Percentiles rank a stretch among this genome's conserved stretches.
Evolutionary conservation across 1,140 invertebrate species (phyloP).

Genomic region (Akabosia matsudoensis): DNA sequence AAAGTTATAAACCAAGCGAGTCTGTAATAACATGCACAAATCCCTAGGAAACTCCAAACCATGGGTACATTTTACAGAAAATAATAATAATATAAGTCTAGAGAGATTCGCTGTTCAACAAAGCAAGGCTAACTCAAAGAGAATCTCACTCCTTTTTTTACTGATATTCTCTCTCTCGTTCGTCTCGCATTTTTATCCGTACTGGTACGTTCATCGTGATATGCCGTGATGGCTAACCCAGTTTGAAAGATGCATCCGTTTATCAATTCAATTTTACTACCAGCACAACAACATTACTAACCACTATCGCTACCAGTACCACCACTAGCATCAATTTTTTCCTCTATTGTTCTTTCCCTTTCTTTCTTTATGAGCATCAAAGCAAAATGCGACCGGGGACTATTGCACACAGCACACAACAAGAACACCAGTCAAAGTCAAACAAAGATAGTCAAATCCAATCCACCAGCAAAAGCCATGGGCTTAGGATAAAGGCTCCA

Average conservation of each 20-base stretch:
- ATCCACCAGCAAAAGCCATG: neutral
- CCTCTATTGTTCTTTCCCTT: neutral
- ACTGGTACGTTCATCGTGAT: neutral
- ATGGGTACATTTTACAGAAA: neutral
- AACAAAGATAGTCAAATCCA: neutral
- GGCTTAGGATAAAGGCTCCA: neutral
- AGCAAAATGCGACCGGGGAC: neutral
- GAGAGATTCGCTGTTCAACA: neutral
- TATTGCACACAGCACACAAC: neutral
- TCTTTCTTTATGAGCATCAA: slow-evolving; percentile 13
- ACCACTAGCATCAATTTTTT: too few species aligned
- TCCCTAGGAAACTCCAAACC: slow-evolving; percentile 13
- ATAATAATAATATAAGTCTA: neutral
- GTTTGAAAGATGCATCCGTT: slow-evolving; percentile 14
- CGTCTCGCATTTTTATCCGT: neutral
- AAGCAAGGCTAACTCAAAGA: neutral
- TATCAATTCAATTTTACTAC: slow-evolving; percentile 6
- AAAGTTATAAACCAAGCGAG: neutral
- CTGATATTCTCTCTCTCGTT: neutral
- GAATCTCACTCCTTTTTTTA: neutral
- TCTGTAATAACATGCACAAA: neutral
- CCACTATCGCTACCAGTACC: neutral
- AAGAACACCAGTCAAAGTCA: neutral
- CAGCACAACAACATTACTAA: neutral
- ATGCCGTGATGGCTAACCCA: slow-evolving; percentile 7